Base-by-base conservation (phyloP, 2,113 vertebrate species). In the Meriones unguiculatus region DNA sequence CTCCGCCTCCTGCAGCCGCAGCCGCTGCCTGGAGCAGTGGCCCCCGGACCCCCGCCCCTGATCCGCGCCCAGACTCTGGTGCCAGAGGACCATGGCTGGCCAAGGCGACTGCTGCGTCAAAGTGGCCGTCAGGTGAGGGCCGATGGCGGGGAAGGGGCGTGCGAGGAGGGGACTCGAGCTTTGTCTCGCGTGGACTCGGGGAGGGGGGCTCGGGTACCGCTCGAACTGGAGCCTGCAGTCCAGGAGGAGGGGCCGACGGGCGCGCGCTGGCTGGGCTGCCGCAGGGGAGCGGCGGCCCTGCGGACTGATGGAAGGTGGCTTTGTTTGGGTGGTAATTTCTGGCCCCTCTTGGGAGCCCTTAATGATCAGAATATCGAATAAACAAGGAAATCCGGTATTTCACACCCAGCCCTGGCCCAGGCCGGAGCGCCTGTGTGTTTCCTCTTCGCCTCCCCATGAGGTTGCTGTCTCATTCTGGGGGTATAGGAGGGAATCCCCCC, bases 381-480 rank as follows among this genome's bases (percentile, higher is more conserved):
- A 98, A 98, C 97, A 98, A 98, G 98, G 98, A 98, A 98, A 98
- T 98, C 98, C 98, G 98, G 98, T 97, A 97, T 98, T 98, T 98
- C 96, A 94, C 97, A 97, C 97, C 97, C 97, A 97, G 91, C 96
- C 24, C 93, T 92, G 92, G 96, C 90, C 81, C 94, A 46, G 92
- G 94, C 96, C 24, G 24, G 92, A 84, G 94, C 92, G 67, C 95
- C 93, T 96, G 89, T 97, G 96, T 70, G 96, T 98, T 98, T 98
- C 98, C 97, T 97, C 97, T 97, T 94, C n/a, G 38, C 89, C 93
- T 93, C 95, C 87, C 96, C 94, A 52, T 64, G 76, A 92, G 96
- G 96, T 90, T 91, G 96, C 92, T 95, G 97, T 95, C 97, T 95
- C 96, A 30, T 87, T 41, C 17, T 80, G 85, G 96, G 96, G 76